Base-by-base conservation (phyloP, 2,797 vertebrate species). In the Rhinogobio ventralis region DNA sequence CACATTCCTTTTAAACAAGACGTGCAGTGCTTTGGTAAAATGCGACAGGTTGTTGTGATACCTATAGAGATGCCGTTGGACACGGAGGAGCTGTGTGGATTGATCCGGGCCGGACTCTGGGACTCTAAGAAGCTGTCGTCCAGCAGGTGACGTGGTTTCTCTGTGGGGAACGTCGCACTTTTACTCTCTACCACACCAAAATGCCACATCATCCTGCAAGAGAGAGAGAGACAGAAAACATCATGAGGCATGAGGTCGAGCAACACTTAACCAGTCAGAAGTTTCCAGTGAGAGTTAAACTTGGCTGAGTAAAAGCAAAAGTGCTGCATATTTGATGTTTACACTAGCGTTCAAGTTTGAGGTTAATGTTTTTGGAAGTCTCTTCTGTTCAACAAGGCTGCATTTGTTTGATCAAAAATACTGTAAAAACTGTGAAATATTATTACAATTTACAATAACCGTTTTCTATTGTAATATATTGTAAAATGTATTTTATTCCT, bases 71-170 rank as follows among this genome's bases (percentile, higher is more conserved):
- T 89, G 55, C 97, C 97, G 1, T 97, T 98, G 93, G 96, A 94
- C 60, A 97, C 91, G 0, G 91, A 93, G 0, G 94, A 72, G 78
- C 89, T 77, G 62, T 94, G 92, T 0, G 93, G 55, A 39, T 92
- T 95, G 79, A 91, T 91, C 7, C 94, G 94, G 57, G 92, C 93
- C 0, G 97, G 97, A 90, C 97, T 98, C 91, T 97, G 97, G 0
- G 96, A 94, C 92, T 99, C 97, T 88, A 99, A 91, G 89, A 99
- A 97, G 3, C 97, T 99, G 95, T 98, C 97, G 0, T 99, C 97
- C 94, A 99, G 96, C 90, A 99, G 96, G 90, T 98, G 97, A 86
- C 97, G 95, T 0, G 95, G 95, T 91, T 95, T 97, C 94, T 98
- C 97, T 10, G 95, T 95, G 25, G 97, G 96, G 89, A 99, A 98